Base-by-base conservation (phyloP, 2,113 vertebrate genomes). In the Bos javanicus region DNA sequence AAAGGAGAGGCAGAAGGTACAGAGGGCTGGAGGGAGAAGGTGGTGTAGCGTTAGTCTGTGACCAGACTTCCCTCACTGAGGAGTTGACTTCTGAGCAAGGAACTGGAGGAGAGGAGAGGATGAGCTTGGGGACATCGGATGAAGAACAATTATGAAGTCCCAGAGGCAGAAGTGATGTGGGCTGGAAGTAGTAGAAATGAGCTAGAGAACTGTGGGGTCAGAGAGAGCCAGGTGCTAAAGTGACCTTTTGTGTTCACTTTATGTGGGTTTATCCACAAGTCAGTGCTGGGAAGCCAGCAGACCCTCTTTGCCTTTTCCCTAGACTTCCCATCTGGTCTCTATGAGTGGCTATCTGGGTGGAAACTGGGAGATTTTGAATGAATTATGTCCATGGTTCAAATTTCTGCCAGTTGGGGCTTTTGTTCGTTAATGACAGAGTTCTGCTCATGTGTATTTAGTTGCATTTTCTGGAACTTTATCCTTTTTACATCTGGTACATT, bases 381-480 rank as follows among this genome's bases (percentile, higher is more conserved):
- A 14, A 15, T 74, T 86, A 60, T 28, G 48, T 16, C 39, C 46
- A 10, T 21, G 43, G n/a, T 62, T 96, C 84, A 71, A 19, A 71
- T 97, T 94, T 95, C 90, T 96, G 74, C 30, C 23, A 1, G 19
- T 28, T 87, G 26, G 36, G 60, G 23, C 54, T 81, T 97, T 83
- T 78, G 13, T 94, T 91, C 80, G 8, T 52, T 74, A 59, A 28
- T 60, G 60, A 88, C 56, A 16, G 21, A 88, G 50, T 67, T 90
- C 48, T 21, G 84, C 26, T 80, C 30, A 5, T 52, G 25, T 76
- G 56, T 33, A 59, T 86, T 89, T 36, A 54, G 95, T 21, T 83
- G 64, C 50, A 50, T 67, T 94, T 97, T 82, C 84, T 95, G 84
- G 91, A 97, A 94, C 36, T 19, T 89, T 82, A 80, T 46, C 62